Evolutionary conservation across 2,888 invertebrate species (phyloP).

Genomic region (Horisme vitalbata): DNA sequence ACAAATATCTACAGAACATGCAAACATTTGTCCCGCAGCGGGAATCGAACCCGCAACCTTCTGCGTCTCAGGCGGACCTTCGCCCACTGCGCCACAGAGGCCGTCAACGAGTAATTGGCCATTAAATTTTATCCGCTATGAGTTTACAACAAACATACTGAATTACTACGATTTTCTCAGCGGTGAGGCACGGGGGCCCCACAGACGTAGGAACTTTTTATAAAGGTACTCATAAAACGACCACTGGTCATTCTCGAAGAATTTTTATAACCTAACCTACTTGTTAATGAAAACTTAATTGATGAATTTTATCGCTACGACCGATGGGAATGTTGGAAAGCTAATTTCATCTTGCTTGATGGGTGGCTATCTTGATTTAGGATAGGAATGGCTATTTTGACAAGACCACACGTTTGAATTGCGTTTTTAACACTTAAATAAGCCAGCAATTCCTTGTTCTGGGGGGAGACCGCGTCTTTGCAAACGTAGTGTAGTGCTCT

Average conservation of each 20-base stretch:
- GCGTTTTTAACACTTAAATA: too few species aligned
- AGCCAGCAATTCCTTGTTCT: too few species aligned
- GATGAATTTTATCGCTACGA: slow-evolving; percentile 15
- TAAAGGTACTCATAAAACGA: slow-evolving; percentile 56
- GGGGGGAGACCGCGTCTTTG: too few species aligned
- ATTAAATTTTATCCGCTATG: slow-evolving; percentile 37
- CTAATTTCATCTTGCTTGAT: slow-evolving; percentile 31
- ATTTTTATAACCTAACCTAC: slow-evolving; percentile 45
- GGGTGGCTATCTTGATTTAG: slow-evolving; percentile 15
- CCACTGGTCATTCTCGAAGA: slow-evolving; percentile 48
- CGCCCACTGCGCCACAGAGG: too few species aligned
- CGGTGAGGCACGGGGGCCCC: slow-evolving; percentile 72
- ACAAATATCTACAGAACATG: too few species aligned
- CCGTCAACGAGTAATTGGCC: too few species aligned
- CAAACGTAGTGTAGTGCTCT: too few species aligned
- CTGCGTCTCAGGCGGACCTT: too few species aligned
- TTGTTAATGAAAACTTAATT: slow-evolving; percentile 34
- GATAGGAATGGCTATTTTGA: slow-evolving; percentile 1
- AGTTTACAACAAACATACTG: slow-evolving; percentile 42
- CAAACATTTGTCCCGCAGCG: too few species aligned
- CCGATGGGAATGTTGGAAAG: slow-evolving; percentile 24
- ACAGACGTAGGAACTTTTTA: slow-evolving; percentile 50
- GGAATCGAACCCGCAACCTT: too few species aligned
- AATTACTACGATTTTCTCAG: slow-evolving; percentile 59
- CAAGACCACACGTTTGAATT: neutral